Base-by-base conservation (phyloP, 2,888 invertebrate species). In the Lasius platythorax region DNA sequence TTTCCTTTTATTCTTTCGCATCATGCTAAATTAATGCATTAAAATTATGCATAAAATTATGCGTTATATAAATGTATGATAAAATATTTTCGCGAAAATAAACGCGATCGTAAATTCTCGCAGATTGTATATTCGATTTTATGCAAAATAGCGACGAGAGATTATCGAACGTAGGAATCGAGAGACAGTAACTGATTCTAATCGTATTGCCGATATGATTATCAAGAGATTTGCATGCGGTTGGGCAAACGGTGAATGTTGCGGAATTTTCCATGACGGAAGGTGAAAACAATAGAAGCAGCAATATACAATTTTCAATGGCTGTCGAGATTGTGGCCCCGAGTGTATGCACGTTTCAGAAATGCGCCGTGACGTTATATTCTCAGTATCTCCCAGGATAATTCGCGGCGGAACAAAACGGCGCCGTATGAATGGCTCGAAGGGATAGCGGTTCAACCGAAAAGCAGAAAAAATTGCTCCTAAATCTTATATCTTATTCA, bases 221-320 rank as follows among this genome's bases (percentile, higher is more conserved):
- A 70, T 61, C 58, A 56, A 61, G 37, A 79, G 61, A 79, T 79
- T 79, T 70, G 43, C 78, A 70, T 43, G 33, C 23, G 15, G 15
- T 58, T 40, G 15, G 43, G 50, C 23, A 6, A 18, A 15, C n/a
- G 28, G 46, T 23, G 23, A 33, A 63, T 63, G 79, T 61, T 50
- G 18, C 68, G 70, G 64, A 67, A 85, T 89, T 78, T 87, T 89
- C 68, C 84, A 28, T 63, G 70, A 61, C 72, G 73, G 70, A 43
- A 64, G 74, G 70, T 61, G 82, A 74, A 83, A 86, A 89, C 89
- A 89, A 89, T 89, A 58, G 83, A 70, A 70, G 40, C 61, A 67
- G 72, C 72, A 87, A 89, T 89, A 72, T 85, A 86, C 82, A 87
- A 79, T 74, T 79, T 81, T 78, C 78, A 87, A 85, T 83, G 72